Evolutionary conservation across 2,797 vertebrate genomes (phyloP), one percentile per base, ranked within the genome.

Genomic region (Pseudochromis fuscus): DNA sequence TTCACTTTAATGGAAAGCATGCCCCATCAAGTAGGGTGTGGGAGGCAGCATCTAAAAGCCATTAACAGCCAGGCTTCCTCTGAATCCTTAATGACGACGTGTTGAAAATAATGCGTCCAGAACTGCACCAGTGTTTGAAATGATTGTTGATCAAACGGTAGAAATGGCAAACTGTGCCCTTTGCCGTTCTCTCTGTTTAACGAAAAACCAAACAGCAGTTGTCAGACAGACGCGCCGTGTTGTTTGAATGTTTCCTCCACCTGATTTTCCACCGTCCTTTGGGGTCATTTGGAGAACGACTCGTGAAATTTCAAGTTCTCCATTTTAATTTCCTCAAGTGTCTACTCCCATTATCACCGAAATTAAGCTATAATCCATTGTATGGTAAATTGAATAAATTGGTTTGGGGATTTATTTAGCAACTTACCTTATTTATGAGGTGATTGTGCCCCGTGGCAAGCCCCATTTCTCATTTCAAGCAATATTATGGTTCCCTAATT

Each of bases 401-500:
- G 83, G 75, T 87, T 75, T 37, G 30, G 79, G 86, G 72, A 85
- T 91, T 88, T 80, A 87, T 83, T 82, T 83, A 84, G 61, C 30
- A 70, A 70, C 52, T 67, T 79, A 75, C 79, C 77, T 81, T 90
- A 87, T 91, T 90, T 87, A 84, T 84, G 82, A 92, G 84, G 75
- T 79, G 82, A 85, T 84, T 87, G 88, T 80, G 77, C 89, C 93
- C 89, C 2, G 50, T 72, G 86, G 92, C 90, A 83, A 85, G 69
- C 72, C 60, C 71, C 73, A 87, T 91, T 91, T 85, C 82, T 93
- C 89, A 92, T 92, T 92, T 87, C 65, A 81, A 88, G 86, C 83
- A 83, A 88, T 83, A 92, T 89, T 87, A 91, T 84, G 75, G 78
- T 67, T 84, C 66, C 40, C 66, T 93, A 92, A 92, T 93, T 94